These are phyloP conservation scores for Bufotes viridis DNA, from an alignment of 2,797 vertebrate genomes.

Conservation along the genomic window DNA sequence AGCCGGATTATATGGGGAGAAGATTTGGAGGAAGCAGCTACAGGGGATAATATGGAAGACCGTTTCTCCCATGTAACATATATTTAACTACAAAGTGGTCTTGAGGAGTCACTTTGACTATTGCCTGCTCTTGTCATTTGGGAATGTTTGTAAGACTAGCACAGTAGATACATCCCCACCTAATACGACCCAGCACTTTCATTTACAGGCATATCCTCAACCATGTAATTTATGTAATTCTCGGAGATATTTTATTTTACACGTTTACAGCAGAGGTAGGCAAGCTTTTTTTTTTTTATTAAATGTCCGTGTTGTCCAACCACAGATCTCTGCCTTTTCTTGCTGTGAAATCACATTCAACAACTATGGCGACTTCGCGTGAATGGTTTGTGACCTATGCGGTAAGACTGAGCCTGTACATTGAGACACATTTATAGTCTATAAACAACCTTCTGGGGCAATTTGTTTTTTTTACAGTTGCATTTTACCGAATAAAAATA, in stretches of 20 bases:
- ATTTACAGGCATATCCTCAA: not conserved
- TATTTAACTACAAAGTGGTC: constrained; percentile 23
- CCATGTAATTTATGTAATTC: constrained; percentile 30
- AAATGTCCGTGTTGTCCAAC: not conserved
- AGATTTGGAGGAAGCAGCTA: not conserved
- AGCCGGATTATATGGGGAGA: not conserved
- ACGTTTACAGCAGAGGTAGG: not conserved
- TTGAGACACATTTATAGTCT: not conserved
- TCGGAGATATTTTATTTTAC: not conserved
- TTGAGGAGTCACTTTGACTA: not conserved
- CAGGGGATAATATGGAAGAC: not conserved
- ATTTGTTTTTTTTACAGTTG: too few relatives aligned
- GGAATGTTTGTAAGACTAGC: constrained; percentile 10
- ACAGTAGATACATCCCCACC: not conserved
- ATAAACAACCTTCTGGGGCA: too few relatives aligned
- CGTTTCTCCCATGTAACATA: constrained; percentile 16
- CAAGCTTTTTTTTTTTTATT: constrained; percentile 2
- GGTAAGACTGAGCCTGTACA: constrained; percentile 2
- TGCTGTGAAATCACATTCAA: not conserved
- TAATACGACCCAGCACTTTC: not conserved
- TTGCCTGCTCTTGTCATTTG: constrained; percentile 13
- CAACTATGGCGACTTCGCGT: too few relatives aligned
- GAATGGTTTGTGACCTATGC: not conserved
- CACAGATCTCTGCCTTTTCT: not conserved
- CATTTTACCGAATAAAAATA: too few relatives aligned